Evolutionary conservation across 2,888 invertebrate species (phyloP), one percentile per base, ranked within the genome.

Genomic region (Ectemnius cavifrons): DNA sequence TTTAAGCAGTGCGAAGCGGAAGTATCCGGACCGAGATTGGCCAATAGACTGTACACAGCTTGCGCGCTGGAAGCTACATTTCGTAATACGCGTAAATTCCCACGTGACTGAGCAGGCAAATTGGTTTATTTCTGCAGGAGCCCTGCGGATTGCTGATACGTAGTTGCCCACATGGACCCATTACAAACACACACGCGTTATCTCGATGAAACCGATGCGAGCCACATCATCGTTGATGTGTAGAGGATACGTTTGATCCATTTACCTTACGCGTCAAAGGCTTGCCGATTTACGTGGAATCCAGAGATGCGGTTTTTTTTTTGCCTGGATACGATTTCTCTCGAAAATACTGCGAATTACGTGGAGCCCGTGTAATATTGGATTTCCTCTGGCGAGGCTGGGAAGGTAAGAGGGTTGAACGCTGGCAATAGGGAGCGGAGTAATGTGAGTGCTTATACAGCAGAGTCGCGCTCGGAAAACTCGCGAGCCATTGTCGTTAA

Each of bases 91-190:
- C 72, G 72, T 73, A 45, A 58, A 61, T 64, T 73, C 63, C 71
- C 71, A 28, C 78, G 75, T 72, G 68, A 70, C 63, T 69, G 70
- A 52, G 61, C 73, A 73, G 63, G 64, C 64, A 62, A 76, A 70
- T 70, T 63, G 70, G 61, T 67, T 49, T 61, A 67, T 73, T 67
- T 64, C 49, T 62, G 64, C 28, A 28, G 63, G 47, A 20, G 4
- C 11, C 27, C 47, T 18, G 46, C 57, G 20, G 20, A 11, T 61
- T 27, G 27, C 57, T 58, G 62, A 37, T 37, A 37, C 37, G 37
- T 37, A 37, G 37, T 2, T 62, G 45, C 45, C 23, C 46, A 59
- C 75, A 72, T 68, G 23, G 61, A 28, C 52, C 62, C 49, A 57
- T 37, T 37, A 37, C 28, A 62, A 68, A 63, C 68, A 63, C 61